Evolutionary conservation across 2,797 vertebrate species (phyloP), one percentile per base, ranked within the genome.

Genomic region (Hippoglossus hippoglossus): DNA sequence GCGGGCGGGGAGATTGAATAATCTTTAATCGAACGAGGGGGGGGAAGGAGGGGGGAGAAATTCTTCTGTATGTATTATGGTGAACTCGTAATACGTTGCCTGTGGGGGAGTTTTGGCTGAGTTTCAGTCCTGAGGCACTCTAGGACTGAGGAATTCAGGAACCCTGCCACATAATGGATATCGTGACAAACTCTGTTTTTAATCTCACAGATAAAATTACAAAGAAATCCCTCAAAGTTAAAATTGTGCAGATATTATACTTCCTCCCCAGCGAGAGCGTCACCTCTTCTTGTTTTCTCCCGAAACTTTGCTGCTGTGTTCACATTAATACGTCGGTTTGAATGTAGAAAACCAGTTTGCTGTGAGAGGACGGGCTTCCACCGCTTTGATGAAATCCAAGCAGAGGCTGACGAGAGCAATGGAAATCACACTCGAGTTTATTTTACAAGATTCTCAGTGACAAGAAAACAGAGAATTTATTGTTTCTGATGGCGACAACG

Each of bases 361-460:
- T 63, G 34, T 13, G 47, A 25, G 39, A 10, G 12, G 53, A 49
- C 19, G 39, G n/a, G 36, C 4, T 15, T 15, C 36, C 36, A 11
- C 59, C 16, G 9, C 61, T 77, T 81, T 80, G 76, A 84, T 78
- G 68, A 75, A 63, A 67, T 67, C 53, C 12, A 63, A 63, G 69
- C 28, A 21, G 58, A 58, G 26, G 49, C 62, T 53, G 78, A 62
- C 2, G 36, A 56, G 60, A 69, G 31, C 44, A 8, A 22, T 19
- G 81, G 74, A 73, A 65, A 73, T 63, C 53, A 47, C 26, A 70
- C 63, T 51, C 18, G 9, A 31, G 67, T 47, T 67, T 84, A 64
- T 64, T 71, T 80, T 44, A 18, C 24, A 41, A 31, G 50, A 52
- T 11, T 8, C 55, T 15, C 3, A 3, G 2, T 21, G 25, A 31